These are phyloP conservation scores for Melierax canorus DNA, from an alignment of 2,113 vertebrate species.

Conservation along the genomic window DNA sequence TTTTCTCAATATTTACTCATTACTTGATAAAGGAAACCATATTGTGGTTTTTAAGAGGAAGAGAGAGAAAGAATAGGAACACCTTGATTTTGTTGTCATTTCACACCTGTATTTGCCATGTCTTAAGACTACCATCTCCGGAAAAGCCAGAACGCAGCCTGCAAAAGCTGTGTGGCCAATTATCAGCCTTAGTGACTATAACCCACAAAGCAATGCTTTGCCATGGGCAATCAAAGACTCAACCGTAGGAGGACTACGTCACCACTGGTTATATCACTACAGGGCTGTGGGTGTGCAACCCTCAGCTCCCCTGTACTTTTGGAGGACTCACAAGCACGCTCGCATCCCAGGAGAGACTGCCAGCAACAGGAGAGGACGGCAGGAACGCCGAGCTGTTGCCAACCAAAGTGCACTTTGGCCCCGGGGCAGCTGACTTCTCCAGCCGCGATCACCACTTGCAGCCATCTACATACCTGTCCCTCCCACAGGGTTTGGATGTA, in stretches of 20 bases:
- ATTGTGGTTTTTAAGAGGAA: not conserved
- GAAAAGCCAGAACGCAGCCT: not conserved
- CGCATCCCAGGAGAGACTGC: not conserved
- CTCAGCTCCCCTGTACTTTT: not conserved
- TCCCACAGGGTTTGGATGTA: not conserved
- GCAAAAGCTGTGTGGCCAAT: not conserved
- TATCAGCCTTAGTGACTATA: not conserved
- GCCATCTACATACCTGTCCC: not conserved
- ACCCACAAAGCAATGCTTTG: not conserved
- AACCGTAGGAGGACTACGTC: not conserved
- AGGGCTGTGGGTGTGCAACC: not conserved
- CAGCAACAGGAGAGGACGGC: not conserved
- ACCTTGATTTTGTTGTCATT: not conserved
- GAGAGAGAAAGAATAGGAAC: not conserved
- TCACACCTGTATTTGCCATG: not conserved
- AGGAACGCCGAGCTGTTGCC: not conserved
- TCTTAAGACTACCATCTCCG: not conserved
- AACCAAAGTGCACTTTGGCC: not conserved
- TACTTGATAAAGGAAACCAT: not conserved
- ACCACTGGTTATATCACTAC: not conserved
- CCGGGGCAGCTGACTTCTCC: not conserved
- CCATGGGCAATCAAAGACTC: not conserved
- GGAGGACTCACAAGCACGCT: not conserved
- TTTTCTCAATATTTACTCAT: not conserved
- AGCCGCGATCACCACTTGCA: not conserved